These are phyloP conservation scores for Setipinna tenuifilis DNA, from an alignment of 2,797 vertebrate genomes.

Conservation along the genomic window DNA sequence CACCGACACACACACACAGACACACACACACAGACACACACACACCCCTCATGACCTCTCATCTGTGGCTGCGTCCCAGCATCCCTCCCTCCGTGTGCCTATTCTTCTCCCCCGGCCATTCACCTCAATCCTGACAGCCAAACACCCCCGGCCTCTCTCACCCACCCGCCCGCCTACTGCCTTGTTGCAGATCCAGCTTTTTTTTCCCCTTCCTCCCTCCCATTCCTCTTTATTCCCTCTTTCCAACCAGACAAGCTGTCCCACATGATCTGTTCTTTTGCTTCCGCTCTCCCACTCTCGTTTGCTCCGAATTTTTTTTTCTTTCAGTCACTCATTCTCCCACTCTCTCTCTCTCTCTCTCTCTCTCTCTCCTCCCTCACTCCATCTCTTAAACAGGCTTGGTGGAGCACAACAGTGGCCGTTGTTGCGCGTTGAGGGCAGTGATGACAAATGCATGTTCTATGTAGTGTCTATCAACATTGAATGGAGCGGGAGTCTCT, in stretches of 20 bases:
- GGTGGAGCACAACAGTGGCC: too few relatives aligned
- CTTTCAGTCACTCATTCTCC: not conserved
- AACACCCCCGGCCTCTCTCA: too few relatives aligned
- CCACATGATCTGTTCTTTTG: not conserved
- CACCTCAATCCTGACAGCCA: constrained; percentile 8
- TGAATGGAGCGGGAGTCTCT: constrained; percentile 38
- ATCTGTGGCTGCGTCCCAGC: not conserved
- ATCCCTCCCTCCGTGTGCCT: not conserved
- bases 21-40: too few relatives aligned
- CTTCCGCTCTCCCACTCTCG: constrained; percentile 16
- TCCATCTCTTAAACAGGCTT: too few relatives aligned
- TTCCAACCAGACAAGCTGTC: constrained; percentile 23
- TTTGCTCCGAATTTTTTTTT: not conserved
- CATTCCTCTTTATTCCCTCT: constrained; percentile 38
- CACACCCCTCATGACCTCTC: not conserved
- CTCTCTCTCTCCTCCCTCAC: too few relatives aligned
- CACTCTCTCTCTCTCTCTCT: too few relatives aligned
- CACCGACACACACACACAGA: too few relatives aligned
- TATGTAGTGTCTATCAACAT: constrained; percentile 48
- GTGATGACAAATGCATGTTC: constrained; percentile 53
- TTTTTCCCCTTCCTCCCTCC: too few relatives aligned
- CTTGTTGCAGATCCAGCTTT: not conserved
- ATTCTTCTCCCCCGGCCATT: not conserved
- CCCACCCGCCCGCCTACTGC: not conserved
- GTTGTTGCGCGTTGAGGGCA: too few relatives aligned